Base-by-base conservation (phyloP, 2,797 vertebrate species). In the Naso thynnoides region DNA sequence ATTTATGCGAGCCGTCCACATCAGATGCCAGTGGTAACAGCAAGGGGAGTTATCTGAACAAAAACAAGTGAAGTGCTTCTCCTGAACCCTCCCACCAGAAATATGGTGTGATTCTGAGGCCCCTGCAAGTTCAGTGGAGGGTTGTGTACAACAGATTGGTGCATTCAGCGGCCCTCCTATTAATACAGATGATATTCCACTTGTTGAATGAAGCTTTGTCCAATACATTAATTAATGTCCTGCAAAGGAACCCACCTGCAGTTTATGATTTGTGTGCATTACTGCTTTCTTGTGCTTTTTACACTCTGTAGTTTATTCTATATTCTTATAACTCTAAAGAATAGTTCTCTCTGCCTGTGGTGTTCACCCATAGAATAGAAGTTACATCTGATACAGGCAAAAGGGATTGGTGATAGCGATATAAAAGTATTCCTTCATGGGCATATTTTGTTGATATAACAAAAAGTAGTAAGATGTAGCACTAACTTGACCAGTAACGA, bases 1-100 rank as follows among this genome's bases (percentile, higher is more conserved):
- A 88, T 86, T 73, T 83, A 70, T 86, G 70, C 56, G 23, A 41
- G 58, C 56, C 7, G 16, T 76, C 62, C 65, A 48, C 41, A 64
- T 78, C 52, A 60, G 70, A 79, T 70, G 42, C 56, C 68, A 41
- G 54, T 53, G 48, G 49, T 49, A 58, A 74, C 57, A 78, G 56
- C 68, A 70, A 50, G 23, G 19, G 56, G 39, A 79, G 74, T 65
- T 41, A 27, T 75, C 23, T 11, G 21, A 5, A 2, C 44, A 61
- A 38, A 53, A 56, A 39, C 45, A 47, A 68, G 33, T 41, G 39
- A 31, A 65, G 38, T 9, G 16, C 55, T 56, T 45, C 54, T 61
- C 15, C 29, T 10, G 3, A 56, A 63, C 38, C 63, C 50, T 71
- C 73, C 73, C 77, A 50, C 64, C 38, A 56, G 39, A 70, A 49